Percentiles rank a stretch among this genome's conserved stretches.
phyloP scores from a whole-genome alignment of 1,140 invertebrate genomes.

The Drosophila virilis region DNA sequence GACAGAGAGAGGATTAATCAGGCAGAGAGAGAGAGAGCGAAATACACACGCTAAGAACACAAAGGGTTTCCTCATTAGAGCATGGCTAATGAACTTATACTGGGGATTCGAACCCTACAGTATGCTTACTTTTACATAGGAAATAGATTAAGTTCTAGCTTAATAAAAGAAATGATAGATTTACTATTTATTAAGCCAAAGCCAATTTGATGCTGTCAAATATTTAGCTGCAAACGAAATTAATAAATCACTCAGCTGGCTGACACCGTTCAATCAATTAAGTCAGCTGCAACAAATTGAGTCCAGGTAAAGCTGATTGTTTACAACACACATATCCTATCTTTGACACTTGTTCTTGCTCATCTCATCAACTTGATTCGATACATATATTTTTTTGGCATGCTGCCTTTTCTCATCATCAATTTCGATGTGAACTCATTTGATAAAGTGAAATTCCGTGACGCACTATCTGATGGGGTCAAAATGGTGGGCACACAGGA shows the following conservation, averaged over 20 bases:
- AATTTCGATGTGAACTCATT: constrained; percentile 59
- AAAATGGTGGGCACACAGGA: constrained; percentile 1
- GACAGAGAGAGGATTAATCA: neutral
- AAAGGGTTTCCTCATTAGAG: no score
- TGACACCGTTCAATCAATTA: constrained; percentile 46
- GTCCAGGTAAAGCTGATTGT: constrained; percentile 30
- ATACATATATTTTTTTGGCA: constrained; percentile 14
- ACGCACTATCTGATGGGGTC: constrained; percentile 56
- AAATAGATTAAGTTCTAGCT: no score
- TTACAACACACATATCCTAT: constrained; percentile 2
- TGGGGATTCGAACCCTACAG: no score
- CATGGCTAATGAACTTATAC: no score
- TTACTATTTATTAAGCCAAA: constrained; percentile 1
- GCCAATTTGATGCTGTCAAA: constrained; percentile 26
- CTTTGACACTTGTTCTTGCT: constrained; percentile 9
- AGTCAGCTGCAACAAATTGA: constrained; percentile 32
- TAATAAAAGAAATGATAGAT: neutral
- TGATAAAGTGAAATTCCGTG: constrained; percentile 33
- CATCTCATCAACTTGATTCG: constrained; percentile 11
- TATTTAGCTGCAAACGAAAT: constrained; percentile 33
- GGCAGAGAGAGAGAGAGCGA: neutral
- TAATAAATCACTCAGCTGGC: constrained; percentile 37
- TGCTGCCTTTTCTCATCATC: constrained; percentile 37
- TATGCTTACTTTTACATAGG: no score
- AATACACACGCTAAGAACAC: no score